These are phyloP conservation scores for Nebria brevicollis DNA, from an alignment of 2,888 invertebrate genomes.

Conservation along the genomic window DNA sequence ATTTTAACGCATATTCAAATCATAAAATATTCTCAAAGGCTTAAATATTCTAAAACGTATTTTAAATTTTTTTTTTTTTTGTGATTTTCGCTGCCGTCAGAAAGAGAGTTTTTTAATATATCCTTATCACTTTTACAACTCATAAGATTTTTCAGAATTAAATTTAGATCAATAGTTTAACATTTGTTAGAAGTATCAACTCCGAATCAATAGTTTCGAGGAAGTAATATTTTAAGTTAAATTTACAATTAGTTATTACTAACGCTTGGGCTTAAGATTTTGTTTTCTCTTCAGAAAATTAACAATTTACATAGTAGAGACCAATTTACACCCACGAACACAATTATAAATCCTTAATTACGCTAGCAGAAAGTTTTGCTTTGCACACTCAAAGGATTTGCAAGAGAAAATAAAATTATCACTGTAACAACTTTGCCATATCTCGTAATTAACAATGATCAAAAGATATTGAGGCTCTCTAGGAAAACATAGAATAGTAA, in stretches of 20 bases:
- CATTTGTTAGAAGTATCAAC: no score
- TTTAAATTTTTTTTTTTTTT: no score
- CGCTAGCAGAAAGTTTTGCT: not conserved
- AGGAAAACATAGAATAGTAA: constrained; percentile 33
- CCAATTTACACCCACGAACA: not conserved
- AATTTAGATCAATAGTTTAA: no score
- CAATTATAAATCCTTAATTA: not conserved
- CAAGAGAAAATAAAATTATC: constrained; percentile 34
- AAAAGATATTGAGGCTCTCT: not conserved
- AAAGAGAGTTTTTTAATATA: no score
- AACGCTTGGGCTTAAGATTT: not conserved
- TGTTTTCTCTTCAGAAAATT: not conserved
- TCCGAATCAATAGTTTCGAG: no score
- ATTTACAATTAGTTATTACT: not conserved
- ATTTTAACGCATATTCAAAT: no score
- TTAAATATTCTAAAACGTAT: no score
- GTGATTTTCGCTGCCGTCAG: no score
- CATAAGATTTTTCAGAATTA: no score
- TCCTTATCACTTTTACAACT: no score
- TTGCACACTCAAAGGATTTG: not conserved
- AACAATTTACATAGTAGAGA: not conserved
- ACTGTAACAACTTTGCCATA: constrained; percentile 25
- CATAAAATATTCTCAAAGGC: no score
- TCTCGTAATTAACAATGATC: not conserved
- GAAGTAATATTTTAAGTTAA: no score